Evolutionary conservation across 2,888 invertebrate species (phyloP), one percentile per base, ranked within the genome.

Genomic region (Morpho helenor): DNA sequence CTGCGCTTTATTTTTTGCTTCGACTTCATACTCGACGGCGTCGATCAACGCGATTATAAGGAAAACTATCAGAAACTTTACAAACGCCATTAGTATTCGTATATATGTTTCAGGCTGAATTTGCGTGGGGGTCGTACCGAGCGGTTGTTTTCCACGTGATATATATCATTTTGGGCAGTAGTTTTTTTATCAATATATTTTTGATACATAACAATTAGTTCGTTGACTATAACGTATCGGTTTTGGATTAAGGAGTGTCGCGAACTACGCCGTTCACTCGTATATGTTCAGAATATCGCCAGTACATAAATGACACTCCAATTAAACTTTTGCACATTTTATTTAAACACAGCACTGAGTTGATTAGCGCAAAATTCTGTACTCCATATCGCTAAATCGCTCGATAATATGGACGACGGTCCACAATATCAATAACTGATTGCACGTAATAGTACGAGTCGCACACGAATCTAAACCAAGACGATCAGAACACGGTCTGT

Each of bases 51-150:
- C 77, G 67, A 83, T 70, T 64, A 87, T 72, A 66, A 79, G 68
- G 55, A 87, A 66, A 59, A 78, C 66, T 55, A 84, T 64, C 31
- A 87, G 62, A 41, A 84, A 49, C 66, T 75, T 80, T 46, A 74
- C 74, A 62, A 83, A 66, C 87, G 88, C 90, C 90, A 90, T 90
- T 87, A 82, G 85, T 80, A 69, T 61, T 62, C 62, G 64, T 64
- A 66, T 70, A 65, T 66, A 62, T 67, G 66, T 68, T 72, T 84
- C 71, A 82, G 77, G 76, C 71, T 61, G 61, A 64, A 60, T 56
- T 64, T 63, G 68, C 66, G 60, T 68, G 68, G 67, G 63, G 67
- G 69, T 71, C 76, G 73, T 68, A 63, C 68, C 67, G 72, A 64
- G 69, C 70, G 73, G 68, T 65, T 60, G 61, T 67, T 66, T 57